Evolutionary conservation across 2,113 vertebrate genomes (phyloP), one percentile per base, ranked within the genome.

Genomic region (Cricetomys ansorgei): DNA sequence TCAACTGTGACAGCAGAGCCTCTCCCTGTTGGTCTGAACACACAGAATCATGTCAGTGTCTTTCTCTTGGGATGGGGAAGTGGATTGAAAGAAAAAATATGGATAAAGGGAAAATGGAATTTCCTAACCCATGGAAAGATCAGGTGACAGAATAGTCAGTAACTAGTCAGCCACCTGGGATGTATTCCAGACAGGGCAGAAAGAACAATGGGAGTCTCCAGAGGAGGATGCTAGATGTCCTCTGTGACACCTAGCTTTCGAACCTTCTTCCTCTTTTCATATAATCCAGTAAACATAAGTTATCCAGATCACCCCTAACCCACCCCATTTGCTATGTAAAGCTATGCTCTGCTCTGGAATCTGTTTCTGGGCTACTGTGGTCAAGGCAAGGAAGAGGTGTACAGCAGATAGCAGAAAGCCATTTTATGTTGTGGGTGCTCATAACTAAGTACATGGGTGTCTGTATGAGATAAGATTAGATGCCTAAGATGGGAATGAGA

Each of bases 181-280:
- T 0, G 7, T 0, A 1, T 13, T 29, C 70, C 1, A 1, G 70
- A 88, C 45, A 89, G 87, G 79, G 77, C 12, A 73, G 0, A 73
- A 89, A 76, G 3, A 88, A 40, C 55, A 10, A 2, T 9, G 75
- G 86, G 75, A 95, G 86, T 92, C 94, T 27, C 84, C 57, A 53
- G 73, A 69, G 95, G 80, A 92, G 76, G 76, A 37, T 79, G 50
- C 3, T 19, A 0, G 29, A 19, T 70, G 67, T 25, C 29, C 31
- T 48, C 77, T 40, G 29, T 5, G 73, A n/a, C 48, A 62, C 77
- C 75, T 0, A 25, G 45, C 67, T 17, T 67, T 34, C 55, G 25
- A 13, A 21, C 7, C 1, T 43, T 37, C 77, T 5, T 55, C 25
- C 37, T 59, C 34, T 75, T 70, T 90, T n/a, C 87, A 96, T 0